Base-by-base conservation (phyloP, 2,113 vertebrate genomes). In the Tetraodon nigroviridis region DNA sequence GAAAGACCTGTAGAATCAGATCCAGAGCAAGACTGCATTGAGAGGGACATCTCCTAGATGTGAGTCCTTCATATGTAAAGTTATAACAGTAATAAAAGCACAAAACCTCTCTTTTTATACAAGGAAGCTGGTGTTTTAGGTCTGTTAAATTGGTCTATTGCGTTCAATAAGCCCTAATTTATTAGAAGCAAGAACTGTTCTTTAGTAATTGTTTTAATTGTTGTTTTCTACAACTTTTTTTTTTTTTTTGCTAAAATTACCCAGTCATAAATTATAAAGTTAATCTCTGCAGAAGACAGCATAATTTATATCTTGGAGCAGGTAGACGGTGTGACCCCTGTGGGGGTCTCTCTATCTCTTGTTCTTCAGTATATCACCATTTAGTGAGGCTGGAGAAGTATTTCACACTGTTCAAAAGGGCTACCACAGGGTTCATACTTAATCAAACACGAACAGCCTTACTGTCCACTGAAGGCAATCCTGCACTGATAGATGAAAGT, bases 251-350 rank as follows among this genome's bases (percentile, higher is more conserved):
- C 62, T 75, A 48, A 40, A 59, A 71, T 74, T 58, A 65, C 51
- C 64, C 72, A 69, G 58, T 64, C 63, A 52, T 73, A 67, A 75
- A 78, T 81, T 64, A 73, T 75, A 41, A 61, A 21, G 46, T 51
- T 63, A 67, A 67, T 74, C 24, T 68, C 55, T 15, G 3, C 52
- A 68, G 58, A 66, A 70, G 61, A 73, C 70, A 55, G 40, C 24
- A 66, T 66, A 60, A 61, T 68, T 76, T 64, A 67, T 37, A 74
- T 20, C 56, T 55, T 5, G 41, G 55, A 75, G 61, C 65, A 64
- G 49, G 71, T 65, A 72, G 78, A 80, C 24, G 71, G 82, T 76
- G 62, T 83, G 78, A 86, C 55, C 69, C 58, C 14, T 49, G 61
- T 61, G 78, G 73, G 64, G 59, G 49, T 51, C 41, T 71, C 67